Base-by-base conservation (phyloP, 2,113 vertebrate species). In the Meles meles region DNA sequence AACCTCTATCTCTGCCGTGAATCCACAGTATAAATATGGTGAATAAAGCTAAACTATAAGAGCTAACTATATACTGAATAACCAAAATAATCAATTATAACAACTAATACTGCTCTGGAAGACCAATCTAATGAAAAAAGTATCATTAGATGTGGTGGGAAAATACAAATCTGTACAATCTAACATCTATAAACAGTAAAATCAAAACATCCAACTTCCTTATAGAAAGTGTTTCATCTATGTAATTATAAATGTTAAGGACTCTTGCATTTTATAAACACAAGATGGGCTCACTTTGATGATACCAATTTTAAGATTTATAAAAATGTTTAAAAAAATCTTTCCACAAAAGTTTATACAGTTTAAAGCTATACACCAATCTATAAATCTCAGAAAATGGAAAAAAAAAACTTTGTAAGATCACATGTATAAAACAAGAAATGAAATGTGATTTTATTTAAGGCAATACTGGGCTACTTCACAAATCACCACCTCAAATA, bases 391-490 rank as follows among this genome's bases (percentile, higher is more conserved):
- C 98, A 98, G 98, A 98, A 98, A 98, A 97, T 95, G 97, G 88
- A 12, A n/a, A 93, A 96, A 97, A 98, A 98, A 98, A 98, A 97
- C 97, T 98, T 98, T 98, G 96, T 99, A 98, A 99, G 98, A 98
- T 99, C 98, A 99, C 98, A 98, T 98, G 98, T 99, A 99, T 98
- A 99, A 99, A 99, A 99, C 98, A 99, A 99, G 98, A 99, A 99
- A 99, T 99, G 98, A 99, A 99, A 99, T 99, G 98, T 99, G 99
- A 98, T 99, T 99, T 99, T 99, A 99, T 99, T 99, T 99, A 99
- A 99, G 99, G 99, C 99, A 99, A 99, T 99, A 99, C 99, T 99
- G 99, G 99, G 99, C 99, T 99, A 99, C 99, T 99, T 99, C 99
- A 99, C 99, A 99, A 99, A 99, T 99, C 98, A 99, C 99, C 99